phyloP scores from a whole-genome alignment of 2,888 invertebrate species.

The Lathronympha strigana region DNA sequence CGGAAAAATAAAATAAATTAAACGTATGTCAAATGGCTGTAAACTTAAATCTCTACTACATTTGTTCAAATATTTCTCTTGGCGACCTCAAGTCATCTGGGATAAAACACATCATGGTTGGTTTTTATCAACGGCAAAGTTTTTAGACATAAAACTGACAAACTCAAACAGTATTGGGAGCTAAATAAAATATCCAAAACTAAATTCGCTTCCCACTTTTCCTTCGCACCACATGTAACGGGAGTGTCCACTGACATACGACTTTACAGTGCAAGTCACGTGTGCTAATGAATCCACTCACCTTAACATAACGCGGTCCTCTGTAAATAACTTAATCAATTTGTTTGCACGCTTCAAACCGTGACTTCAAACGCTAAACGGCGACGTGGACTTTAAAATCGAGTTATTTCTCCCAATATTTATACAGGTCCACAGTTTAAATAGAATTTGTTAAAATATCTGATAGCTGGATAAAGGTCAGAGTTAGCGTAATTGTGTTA shows the following conservation, averaged over 20 bases:
- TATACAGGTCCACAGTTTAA: constrained; percentile 19
- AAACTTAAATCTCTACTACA: too few relatives aligned
- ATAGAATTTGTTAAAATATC: constrained; percentile 21
- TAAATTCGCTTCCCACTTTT: constrained; percentile 10
- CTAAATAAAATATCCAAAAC: too few relatives aligned
- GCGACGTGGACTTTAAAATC: constrained; percentile 43
- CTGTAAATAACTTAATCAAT: constrained; percentile 71
- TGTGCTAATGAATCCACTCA: constrained; percentile 75
- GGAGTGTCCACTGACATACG: constrained; percentile 67
- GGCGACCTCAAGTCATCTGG: too few relatives aligned
- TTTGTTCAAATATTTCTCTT: too few relatives aligned
- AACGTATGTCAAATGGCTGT: too few relatives aligned
- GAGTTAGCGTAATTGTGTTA: background rate
- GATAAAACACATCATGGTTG: too few relatives aligned
- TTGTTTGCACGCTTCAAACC: constrained; percentile 66
- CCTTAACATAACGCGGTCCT: constrained; percentile 55
- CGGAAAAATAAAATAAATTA: too few relatives aligned
- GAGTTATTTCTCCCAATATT: constrained; percentile 46
- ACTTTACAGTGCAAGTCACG: constrained; percentile 73
- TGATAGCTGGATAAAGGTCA: constrained; percentile 5
- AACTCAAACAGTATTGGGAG: too few relatives aligned
- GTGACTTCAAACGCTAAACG: constrained; percentile 53
- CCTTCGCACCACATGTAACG: constrained; percentile 36
- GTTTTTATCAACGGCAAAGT: too few relatives aligned
- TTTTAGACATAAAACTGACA: too few relatives aligned